A percentile compares a stretch with the other conserved stretches of the same genome.
These are phyloP conservation scores for Phortica magna DNA, from an alignment of 2,888 invertebrate genomes.

Conservation along the genomic window DNA sequence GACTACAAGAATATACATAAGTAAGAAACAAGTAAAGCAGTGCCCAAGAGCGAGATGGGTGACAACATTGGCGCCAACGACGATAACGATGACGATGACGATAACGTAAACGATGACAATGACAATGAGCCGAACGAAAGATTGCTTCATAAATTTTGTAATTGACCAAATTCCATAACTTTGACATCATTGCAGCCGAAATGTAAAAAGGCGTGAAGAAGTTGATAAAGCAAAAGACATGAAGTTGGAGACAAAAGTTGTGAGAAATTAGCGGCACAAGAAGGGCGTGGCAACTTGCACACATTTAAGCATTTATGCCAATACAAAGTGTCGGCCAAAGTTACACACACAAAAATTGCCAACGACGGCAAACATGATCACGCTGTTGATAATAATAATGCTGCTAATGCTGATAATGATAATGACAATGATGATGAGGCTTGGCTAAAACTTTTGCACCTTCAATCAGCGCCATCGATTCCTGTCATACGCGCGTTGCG, in stretches of 20 bases:
- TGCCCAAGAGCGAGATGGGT: neutral
- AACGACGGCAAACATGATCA: neutral
- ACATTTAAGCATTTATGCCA: no score
- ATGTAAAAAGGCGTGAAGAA: neutral
- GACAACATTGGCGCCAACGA: conserved; percentile 10
- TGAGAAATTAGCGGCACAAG: no score
- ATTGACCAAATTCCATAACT: conserved; percentile 64
- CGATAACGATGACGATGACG: neutral
- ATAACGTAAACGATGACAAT: neutral
- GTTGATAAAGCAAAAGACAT: neutral
- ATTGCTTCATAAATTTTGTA: conserved; percentile 59
- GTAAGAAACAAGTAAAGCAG: neutral
- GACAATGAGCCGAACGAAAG: conserved; percentile 28
- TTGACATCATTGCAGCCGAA: conserved; percentile 60
- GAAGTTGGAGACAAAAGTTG: no score
- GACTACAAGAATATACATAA: neutral
- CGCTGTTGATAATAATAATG: neutral
- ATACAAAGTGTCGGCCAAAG: neutral
- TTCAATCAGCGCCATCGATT: neutral
- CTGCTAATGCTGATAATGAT: neutral
- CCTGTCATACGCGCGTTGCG: neutral
- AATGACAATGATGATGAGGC: neutral
- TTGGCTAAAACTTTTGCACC: conserved; percentile 9
- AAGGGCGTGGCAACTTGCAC: no score
- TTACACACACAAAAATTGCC: neutral